These are phyloP conservation scores for Acronicta alni DNA, from an alignment of 2,888 invertebrate species.

Conservation along the genomic window DNA sequence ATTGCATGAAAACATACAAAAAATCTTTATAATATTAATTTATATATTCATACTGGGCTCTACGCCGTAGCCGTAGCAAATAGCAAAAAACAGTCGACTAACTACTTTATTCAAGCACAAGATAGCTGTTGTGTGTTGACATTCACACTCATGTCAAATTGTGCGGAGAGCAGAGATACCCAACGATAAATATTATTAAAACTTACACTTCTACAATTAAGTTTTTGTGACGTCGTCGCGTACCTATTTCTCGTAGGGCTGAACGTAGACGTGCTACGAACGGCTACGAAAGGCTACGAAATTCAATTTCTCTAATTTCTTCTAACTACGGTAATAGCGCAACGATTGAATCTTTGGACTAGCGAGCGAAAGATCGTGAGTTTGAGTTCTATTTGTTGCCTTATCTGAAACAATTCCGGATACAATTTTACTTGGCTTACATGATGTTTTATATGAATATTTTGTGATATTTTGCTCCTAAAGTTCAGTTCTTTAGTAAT, in stretches of 20 bases:
- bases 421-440: too few species aligned
- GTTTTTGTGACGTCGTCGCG: too few species aligned
- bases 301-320: background rate
- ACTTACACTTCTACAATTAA: too few species aligned
- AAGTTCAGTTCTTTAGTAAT: too few species aligned
- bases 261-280: slow-evolving; percentile 33
- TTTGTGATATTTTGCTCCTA: too few species aligned
- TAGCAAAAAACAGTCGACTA: background rate
- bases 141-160: too few species aligned
- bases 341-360: too few species aligned
- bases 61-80: background rate
- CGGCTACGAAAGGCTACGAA: slow-evolving; percentile 27
- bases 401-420: too few species aligned
- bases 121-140: background rate
- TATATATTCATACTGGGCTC: background rate
- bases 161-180: background rate
- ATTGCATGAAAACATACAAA: background rate
- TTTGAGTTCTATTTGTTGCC: too few species aligned
- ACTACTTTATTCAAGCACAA: slow-evolving; percentile 1
- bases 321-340: background rate
- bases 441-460: too few species aligned
- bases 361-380: too few species aligned
- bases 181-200: too few species aligned
- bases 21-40: background rate
- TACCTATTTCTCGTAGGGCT: slow-evolving; percentile 17